Evolutionary conservation across 2,113 vertebrate species (phyloP), one percentile per base, ranked within the genome.

Genomic region (Haemorhous mexicanus): DNA sequence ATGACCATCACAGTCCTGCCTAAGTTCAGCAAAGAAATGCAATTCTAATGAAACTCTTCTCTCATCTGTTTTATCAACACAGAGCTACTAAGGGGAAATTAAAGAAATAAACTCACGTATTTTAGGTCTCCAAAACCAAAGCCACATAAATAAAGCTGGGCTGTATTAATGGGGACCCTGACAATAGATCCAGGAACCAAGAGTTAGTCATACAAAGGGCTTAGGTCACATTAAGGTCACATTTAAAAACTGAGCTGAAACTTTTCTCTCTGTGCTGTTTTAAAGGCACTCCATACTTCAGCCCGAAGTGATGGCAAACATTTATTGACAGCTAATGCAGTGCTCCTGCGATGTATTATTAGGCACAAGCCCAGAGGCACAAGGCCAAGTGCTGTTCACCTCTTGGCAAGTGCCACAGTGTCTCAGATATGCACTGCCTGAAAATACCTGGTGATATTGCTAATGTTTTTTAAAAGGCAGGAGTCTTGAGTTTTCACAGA

Each of bases 241-340:
- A 47, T 37, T 41, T 49, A 69, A 89, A 93, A 76, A 52, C 66
- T 15, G 26, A 91, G 41, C 26, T 12, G 32, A 94, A 96, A 89
- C 62, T 87, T 93, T 63, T 66, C n/a, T 76, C 33, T 22, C 43
- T 14, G 10, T 28, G 46, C 50, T 28, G 43, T 77, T 81, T 72
- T 41, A 76, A 56, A 91, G 32, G n/a, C 30, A 77, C 53, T 75
- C 58, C 2, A 2, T 76, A 64, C 33, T 49, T 56, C 76, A 90
- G 83, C 39, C 50, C 35, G 27, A 80, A 76, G 72, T 83, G 66
- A 82, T 26, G 75, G 70, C 30, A 84, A 70, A 58, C 70, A 47
- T 85, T 88, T 89, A 79, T 16, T 66, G 91, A 93, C 67, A 90
- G 87, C 82, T 92, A 89, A 82, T 85, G 84, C 68, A 73, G 33